A percentile compares a stretch with the other conserved stretches of the same genome.
Conservation (phyloP, 2,113 vertebrate genomes). For the Lycaon pictus region DNA sequence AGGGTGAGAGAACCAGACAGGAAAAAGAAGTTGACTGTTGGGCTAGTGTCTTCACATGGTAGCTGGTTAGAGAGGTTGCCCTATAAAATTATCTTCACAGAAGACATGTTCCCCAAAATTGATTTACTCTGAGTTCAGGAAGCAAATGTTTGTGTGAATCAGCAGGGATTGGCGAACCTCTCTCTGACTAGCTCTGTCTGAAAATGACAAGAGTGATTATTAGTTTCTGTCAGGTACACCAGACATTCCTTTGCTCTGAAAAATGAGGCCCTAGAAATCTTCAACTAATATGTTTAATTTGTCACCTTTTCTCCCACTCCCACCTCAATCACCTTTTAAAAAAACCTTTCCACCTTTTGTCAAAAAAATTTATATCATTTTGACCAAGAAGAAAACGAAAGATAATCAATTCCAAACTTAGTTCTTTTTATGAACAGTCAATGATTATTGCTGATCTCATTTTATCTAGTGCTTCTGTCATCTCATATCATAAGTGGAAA, state of each 20-base stretch:
- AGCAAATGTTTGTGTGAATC: neutral
- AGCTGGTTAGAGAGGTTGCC: slow-evolving; percentile 4
- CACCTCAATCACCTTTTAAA: neutral
- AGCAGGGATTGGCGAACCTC: neutral
- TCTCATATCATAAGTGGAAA: neutral
- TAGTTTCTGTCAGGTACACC: slow-evolving; percentile 30
- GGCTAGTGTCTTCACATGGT: neutral
- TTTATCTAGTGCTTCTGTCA: neutral
- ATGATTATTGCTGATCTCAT: neutral
- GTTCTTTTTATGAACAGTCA: neutral
- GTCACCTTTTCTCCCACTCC: slow-evolving; percentile 41
- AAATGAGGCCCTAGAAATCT: slow-evolving; percentile 27
- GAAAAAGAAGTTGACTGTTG: neutral
- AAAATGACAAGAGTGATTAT: slow-evolving; percentile 30
- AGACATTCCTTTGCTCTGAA: slow-evolving; percentile 44
- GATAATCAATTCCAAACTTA: slow-evolving; percentile 1
- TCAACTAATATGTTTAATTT: slow-evolving; percentile 31
- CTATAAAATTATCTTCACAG: neutral
- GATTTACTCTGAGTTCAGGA: neutral
- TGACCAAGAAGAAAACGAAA: slow-evolving; percentile 46
- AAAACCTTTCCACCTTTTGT: neutral
- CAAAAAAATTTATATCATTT: slow-evolving; percentile 12
- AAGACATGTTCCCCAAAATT: neutral
- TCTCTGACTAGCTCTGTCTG: neutral
- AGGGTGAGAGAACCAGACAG: slow-evolving; percentile 9